These are phyloP conservation scores for Galeopterus variegatus DNA, from an alignment of 2,113 vertebrate species.

Conservation along the genomic window DNA sequence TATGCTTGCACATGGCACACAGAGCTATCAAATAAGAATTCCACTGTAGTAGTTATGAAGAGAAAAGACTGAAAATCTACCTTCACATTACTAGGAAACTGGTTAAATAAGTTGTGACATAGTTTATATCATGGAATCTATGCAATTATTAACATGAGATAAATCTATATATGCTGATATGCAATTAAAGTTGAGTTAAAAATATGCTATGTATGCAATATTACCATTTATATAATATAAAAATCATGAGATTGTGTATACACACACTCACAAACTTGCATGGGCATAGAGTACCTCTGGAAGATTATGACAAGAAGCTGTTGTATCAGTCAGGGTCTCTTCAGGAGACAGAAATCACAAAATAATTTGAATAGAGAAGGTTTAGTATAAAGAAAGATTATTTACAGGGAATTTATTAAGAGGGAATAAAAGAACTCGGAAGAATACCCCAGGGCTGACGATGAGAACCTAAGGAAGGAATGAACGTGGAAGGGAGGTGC, in stretches of 20 bases:
- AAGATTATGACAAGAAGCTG: not conserved
- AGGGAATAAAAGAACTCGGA: not conserved
- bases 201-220: not conserved
- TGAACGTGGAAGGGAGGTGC: not conserved
- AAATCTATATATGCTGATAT: not conserved
- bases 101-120: not conserved
- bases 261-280: not conserved
- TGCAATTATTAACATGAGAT: not conserved
- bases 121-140: not conserved
- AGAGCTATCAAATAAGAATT: not conserved
- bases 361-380: not conserved
- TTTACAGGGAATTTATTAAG: not conserved
- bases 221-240: not conserved
- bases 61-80: constrained; percentile 2
- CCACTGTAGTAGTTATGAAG: not conserved
- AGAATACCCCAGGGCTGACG: not conserved
- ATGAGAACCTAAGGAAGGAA: not conserved
- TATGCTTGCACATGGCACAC: not conserved
- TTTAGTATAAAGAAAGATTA: not conserved
- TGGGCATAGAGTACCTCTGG: not conserved
- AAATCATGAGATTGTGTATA: not conserved
- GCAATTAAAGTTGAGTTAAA: not conserved
- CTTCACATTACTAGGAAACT: not conserved
- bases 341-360: not conserved
- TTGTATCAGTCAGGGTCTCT: not conserved